Conservation (phyloP, 2,888 invertebrate species). For the Yponomeuta malinellus region DNA sequence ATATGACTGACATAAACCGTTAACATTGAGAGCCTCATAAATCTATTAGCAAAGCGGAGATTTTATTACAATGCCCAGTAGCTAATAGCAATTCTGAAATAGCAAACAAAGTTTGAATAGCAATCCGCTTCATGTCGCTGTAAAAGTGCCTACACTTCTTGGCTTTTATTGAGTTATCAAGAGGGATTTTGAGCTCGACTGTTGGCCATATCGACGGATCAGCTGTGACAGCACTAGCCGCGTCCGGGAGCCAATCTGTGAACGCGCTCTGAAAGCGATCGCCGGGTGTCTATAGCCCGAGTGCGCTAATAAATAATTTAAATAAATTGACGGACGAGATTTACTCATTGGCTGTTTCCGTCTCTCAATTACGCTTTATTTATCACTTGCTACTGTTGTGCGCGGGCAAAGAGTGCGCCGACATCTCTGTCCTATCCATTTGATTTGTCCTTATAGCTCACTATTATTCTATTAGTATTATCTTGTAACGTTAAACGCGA, state of each 20-base stretch:
- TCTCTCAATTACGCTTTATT: constrained; percentile 74
- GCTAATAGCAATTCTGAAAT: not conserved
- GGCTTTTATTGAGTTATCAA: not conserved
- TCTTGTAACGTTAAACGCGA: not conserved
- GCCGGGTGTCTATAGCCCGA: constrained; percentile 71
- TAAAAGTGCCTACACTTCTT: not conserved
- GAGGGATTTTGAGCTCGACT: not conserved
- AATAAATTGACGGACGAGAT: constrained; percentile 77
- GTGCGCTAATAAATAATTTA: constrained; percentile 74
- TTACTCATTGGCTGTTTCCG: constrained; percentile 76
- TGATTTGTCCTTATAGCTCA: constrained; percentile 9
- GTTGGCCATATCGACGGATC: not conserved
- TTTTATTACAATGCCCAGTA: constrained; percentile 15
- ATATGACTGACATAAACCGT: constrained; percentile 16
- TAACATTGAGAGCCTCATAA: constrained; percentile 15
- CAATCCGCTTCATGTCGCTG: not conserved
- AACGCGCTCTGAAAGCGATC: constrained; percentile 65
- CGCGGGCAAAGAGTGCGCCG: constrained; percentile 12
- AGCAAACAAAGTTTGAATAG: not conserved
- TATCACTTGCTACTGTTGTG: constrained; percentile 63
- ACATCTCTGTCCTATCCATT: constrained; percentile 7
- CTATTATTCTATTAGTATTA: constrained; percentile 14
- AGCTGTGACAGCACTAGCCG: constrained; percentile 36
- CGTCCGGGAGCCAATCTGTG: constrained; percentile 61
- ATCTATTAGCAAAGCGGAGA: constrained; percentile 12